Evolutionary conservation across 2,113 vertebrate genomes (phyloP).

Genomic region (Epinephelus cyanopodus): DNA sequence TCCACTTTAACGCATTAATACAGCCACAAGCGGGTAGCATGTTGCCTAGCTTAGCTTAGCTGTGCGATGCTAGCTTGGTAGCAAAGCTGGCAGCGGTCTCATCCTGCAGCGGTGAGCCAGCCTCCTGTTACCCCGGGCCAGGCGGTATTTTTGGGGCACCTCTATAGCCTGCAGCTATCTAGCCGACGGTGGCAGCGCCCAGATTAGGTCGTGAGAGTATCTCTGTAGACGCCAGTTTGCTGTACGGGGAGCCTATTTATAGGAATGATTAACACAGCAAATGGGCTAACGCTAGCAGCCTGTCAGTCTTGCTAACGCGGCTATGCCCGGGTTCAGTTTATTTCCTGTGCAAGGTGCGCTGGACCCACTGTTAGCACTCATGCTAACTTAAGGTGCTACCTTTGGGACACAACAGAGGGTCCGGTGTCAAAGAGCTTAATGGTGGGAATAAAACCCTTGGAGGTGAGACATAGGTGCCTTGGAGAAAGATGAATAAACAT

Average conservation of each 20-base stretch:
- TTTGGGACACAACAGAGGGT: not conserved
- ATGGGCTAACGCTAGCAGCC: conserved; percentile 58
- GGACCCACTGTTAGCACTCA: conserved; percentile 23
- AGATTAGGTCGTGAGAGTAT: conserved; percentile 36
- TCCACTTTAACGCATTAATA: not conserved
- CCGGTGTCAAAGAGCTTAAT: not conserved
- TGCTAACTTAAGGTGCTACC: conserved; percentile 42
- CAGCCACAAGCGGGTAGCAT: conserved; percentile 42
- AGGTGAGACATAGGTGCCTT: not conserved
- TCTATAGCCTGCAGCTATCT: conserved; percentile 18
- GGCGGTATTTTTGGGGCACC: conserved; percentile 35
- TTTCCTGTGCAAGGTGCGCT: conserved; percentile 78
- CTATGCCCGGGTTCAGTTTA: conserved; percentile 45
- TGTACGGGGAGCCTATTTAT: conserved; percentile 45
- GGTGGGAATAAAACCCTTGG: not conserved
- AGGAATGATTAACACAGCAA: conserved; percentile 43
- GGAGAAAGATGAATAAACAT: not conserved
- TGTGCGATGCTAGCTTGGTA: conserved; percentile 54
- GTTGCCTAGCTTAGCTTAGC: conserved; percentile 73
- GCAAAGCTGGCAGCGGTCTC: conserved; percentile 60
- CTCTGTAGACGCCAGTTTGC: conserved; percentile 1
- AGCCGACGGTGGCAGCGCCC: conserved; percentile 30
- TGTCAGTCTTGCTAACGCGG: conserved; percentile 52
- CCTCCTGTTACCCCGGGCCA: conserved; percentile 34
- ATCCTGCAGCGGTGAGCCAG: conserved; percentile 31